Evolutionary conservation across 2,797 vertebrate species (phyloP).

Genomic region (Cynodonichthys magdalenae): DNA sequence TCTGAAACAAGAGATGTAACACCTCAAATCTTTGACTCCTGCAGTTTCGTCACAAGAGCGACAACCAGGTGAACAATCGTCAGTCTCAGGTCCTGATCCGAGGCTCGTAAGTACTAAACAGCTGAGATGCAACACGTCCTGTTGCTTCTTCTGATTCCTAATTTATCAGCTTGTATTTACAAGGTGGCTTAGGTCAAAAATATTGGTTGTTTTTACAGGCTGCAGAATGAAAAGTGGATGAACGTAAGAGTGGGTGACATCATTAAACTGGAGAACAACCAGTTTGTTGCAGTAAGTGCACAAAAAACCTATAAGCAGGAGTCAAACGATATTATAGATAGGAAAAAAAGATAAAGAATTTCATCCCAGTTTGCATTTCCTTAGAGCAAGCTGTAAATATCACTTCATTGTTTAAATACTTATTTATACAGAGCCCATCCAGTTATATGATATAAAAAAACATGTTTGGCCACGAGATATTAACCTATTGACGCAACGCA

Average conservation of each 20-base stretch:
- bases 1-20: neutral
- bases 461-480: too few relatives aligned
- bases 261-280: conserved; percentile 94
- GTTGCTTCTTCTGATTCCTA: neutral
- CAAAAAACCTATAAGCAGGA: neutral
- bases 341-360: too few relatives aligned
- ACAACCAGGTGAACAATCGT: conserved; percentile 96
- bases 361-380: too few relatives aligned
- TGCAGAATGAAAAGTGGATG: conserved; percentile 94
- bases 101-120: conserved; percentile 85
- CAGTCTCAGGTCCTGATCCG: conserved; percentile 94
- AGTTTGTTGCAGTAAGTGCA: conserved; percentile 92
- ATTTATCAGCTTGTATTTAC: neutral
- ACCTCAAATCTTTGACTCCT: conserved; percentile 25
- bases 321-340: neutral
- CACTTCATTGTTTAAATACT: too few relatives aligned
- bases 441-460: too few relatives aligned
- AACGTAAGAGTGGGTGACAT: conserved; percentile 94
- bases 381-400: too few relatives aligned
- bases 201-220: conserved; percentile 70
- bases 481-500: too few relatives aligned
- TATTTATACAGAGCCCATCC: too few relatives aligned
- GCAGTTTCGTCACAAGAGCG: conserved; percentile 96
- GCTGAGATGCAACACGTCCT: neutral
- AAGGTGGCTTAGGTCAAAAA: neutral